A percentile compares a stretch with the other conserved stretches of the same genome.
These are phyloP conservation scores for Eleutherodactylus coqui DNA, from an alignment of 2,797 vertebrate species.

Conservation along the genomic window DNA sequence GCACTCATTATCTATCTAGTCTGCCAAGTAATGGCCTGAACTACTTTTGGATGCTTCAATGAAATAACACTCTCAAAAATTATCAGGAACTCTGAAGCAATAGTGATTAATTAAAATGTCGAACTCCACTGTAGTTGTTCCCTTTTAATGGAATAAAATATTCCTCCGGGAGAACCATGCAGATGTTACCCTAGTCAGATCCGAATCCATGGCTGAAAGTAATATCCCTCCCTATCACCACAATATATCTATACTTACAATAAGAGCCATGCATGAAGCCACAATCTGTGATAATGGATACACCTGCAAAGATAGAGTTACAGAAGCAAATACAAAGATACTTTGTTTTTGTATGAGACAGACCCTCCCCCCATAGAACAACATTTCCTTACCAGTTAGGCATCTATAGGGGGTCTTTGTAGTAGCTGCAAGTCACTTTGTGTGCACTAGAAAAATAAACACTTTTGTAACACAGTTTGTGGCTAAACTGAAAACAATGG, in stretches of 20 bases:
- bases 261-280: neutral
- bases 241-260: neutral
- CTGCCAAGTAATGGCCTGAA: no score
- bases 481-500: constrained; percentile 31
- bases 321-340: neutral
- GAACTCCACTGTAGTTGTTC: no score
- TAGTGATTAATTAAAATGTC: no score
- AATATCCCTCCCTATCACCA: neutral
- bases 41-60: no score
- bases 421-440: neutral
- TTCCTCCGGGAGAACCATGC: no score
- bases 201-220: neutral
- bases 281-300: neutral
- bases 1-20: no score
- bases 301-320: constrained; percentile 1
- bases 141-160: no score
- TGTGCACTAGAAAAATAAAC: constrained; percentile 13
- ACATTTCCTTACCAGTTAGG: constrained; percentile 18
- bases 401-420: constrained; percentile 46
- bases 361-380: neutral
- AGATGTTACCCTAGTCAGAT: neutral
- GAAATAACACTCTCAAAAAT: no score
- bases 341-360: neutral
- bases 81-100: no score
- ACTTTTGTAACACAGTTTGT: constrained; percentile 8